A percentile compares a stretch with the other conserved stretches of the same genome.
phyloP scores from a whole-genome alignment of 2,888 invertebrate species.

The Drosophila rellima region DNA sequence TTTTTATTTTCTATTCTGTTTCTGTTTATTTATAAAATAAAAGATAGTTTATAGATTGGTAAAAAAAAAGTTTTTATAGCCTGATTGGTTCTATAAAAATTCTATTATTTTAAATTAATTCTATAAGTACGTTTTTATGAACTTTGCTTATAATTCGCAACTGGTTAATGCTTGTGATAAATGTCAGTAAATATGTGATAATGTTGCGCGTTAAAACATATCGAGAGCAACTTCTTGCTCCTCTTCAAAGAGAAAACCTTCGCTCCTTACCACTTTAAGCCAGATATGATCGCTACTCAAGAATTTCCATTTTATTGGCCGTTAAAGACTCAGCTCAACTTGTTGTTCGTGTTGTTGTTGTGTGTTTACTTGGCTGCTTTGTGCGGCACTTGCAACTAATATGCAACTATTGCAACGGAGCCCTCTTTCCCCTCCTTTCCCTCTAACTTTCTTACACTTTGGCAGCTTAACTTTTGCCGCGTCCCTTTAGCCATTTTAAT shows the following conservation, averaged over 20 bases:
- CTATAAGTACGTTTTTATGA: not conserved
- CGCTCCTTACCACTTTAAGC: not conserved
- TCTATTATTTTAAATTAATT: not conserved
- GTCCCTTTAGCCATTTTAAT: conserved; percentile 64
- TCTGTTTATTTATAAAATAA: too few relatives aligned
- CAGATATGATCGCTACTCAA: conserved; percentile 24
- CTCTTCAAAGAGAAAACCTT: not conserved
- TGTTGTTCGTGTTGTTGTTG: conserved; percentile 11
- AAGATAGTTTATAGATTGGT: too few relatives aligned
- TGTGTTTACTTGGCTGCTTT: conserved; percentile 27
- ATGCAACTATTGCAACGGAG: conserved; percentile 53
- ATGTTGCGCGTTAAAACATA: conserved; percentile 14
- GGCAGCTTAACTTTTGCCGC: conserved; percentile 68
- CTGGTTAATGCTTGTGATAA: conserved; percentile 13
- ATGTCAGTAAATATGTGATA: conserved; percentile 30
- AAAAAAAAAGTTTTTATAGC: too few relatives aligned
- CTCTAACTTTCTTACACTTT: conserved; percentile 60
- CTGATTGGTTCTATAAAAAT: not conserved
- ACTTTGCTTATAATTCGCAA: conserved; percentile 12
- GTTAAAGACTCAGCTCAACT: conserved; percentile 38
- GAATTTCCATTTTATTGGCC: conserved; percentile 52
- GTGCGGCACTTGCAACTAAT: conserved; percentile 60
- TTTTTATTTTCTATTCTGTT: not conserved
- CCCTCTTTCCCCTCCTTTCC: not conserved
- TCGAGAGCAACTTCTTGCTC: not conserved